Conservation (phyloP, 2,888 invertebrate genomes). For the Balanococcus diminutus region DNA sequence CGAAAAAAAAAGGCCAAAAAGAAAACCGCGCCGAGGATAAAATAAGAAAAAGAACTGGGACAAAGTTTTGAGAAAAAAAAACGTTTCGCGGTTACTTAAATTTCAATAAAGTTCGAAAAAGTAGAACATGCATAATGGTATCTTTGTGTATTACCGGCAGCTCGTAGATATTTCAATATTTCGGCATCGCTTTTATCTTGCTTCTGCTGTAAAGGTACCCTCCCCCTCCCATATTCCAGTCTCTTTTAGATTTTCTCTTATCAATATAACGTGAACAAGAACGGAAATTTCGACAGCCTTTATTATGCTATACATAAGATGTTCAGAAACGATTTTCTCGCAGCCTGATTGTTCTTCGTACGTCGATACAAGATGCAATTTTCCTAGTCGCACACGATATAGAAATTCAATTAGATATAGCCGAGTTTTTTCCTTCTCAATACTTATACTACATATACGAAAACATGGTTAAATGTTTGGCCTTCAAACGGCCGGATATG, state of each 20-base stretch:
- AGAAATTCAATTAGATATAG: not conserved
- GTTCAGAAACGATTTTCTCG: not conserved
- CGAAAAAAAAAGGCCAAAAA: not conserved
- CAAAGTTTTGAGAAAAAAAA: not conserved
- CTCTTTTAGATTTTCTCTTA: conserved; percentile 3
- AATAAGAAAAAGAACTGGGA: no score
- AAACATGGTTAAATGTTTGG: no score
- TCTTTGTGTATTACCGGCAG: conserved; percentile 29
- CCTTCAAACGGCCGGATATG: no score
- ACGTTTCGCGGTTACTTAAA: conserved; percentile 35
- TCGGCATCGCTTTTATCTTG: conserved; percentile 34
- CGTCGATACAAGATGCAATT: not conserved
- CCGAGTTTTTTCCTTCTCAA: not conserved
- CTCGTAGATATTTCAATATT: conserved; percentile 35
- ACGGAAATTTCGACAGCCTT: conserved; percentile 20
- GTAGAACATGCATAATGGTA: conserved; percentile 40
- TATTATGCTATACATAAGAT: not conserved
- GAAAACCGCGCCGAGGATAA: not conserved
- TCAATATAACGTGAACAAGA: conserved; percentile 13
- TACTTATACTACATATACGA: no score
- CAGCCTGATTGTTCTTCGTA: not conserved
- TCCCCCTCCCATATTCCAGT: not conserved
- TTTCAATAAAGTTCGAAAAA: conserved; percentile 38
- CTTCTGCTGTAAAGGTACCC: no score
- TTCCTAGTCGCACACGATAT: not conserved